Base-by-base conservation (phyloP, 2,888 invertebrate genomes). In the Catocala fraxini region DNA sequence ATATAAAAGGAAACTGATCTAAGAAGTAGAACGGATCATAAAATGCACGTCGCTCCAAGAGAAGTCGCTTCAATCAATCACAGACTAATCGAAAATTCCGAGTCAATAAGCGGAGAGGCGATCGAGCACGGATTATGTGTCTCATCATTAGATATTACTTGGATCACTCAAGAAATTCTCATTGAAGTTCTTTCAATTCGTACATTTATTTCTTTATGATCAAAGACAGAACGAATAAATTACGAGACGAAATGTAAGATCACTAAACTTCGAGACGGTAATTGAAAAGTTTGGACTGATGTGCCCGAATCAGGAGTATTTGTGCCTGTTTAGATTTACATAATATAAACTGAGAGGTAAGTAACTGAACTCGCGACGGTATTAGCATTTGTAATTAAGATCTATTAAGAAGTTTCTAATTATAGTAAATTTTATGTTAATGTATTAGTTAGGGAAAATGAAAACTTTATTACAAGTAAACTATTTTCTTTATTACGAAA, bases 1-100 rank as follows among this genome's bases (percentile, higher is more conserved):
- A 74, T 62, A 72, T 67, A 59, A 77, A 80, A 71, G 77, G 66
- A 74, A 58, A 79, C 74, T 79, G 85, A 86, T 87, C 80, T 79
- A 80, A 89, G 87, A 87, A 90, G 85, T 86, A 88, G 89, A 88
- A 87, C 87, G 85, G 88, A 91, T 91, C 91, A 91, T 92, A 93
- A 92, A 92, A 90, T 89, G 91, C 89, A 89, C 89, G 87, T 89
- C 87, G 77, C 81, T 78, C 80, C 79, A 82, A 80, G 85, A 88
- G 87, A 85, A 92, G 91, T 90, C 86, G 83, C 85, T 90, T 87
- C 91, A 91, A 93, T 93, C 94, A 93, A 93, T 93, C 93, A 92
- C 88, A 86, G 84, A 86, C 88, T 93, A 93, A 93, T 93, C 89
- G 92, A 92, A 93, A 93, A 93, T 92, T 91, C 93, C 92, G 79